A percentile compares a stretch with the other conserved stretches of the same genome.
Conservation (phyloP, 2,797 vertebrate species). For the Parauchenoglanis punctatus region DNA sequence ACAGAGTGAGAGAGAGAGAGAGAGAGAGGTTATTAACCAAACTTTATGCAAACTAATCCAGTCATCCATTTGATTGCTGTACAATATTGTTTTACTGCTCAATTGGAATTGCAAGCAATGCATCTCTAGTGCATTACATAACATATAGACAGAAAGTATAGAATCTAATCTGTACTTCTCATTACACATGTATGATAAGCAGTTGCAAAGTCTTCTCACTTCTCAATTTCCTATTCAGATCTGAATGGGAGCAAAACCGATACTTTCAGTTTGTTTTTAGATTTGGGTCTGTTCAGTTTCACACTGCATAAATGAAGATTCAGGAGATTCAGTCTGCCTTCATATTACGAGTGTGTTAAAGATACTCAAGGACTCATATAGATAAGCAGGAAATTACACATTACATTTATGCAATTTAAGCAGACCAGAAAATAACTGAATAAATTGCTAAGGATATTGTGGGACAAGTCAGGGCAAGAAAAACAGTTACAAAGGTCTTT, state of each 20-base stretch:
- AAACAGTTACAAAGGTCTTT: neutral
- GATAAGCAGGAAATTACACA: neutral
- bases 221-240: no score
- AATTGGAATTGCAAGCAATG: neutral
- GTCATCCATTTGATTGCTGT: neutral
- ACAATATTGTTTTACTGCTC: neutral
- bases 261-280: neutral
- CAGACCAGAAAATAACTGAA: neutral
- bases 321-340: neutral
- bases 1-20: neutral
- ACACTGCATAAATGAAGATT: neutral
- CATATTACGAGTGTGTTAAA: neutral
- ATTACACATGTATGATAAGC: neutral
- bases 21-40: neutral
- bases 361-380: neutral
- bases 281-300: neutral
- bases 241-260: no score
- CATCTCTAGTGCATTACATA: neutral
- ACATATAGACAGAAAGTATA: neutral
- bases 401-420: neutral
- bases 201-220: slow-evolving; percentile 9
- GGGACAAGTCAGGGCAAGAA: neutral
- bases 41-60: neutral
- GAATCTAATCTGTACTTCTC: neutral
- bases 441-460: slow-evolving; percentile 11